Base-by-base conservation (phyloP, 92 coral and sea anemone genomes). In the Zoanthus sociatus region DNA sequence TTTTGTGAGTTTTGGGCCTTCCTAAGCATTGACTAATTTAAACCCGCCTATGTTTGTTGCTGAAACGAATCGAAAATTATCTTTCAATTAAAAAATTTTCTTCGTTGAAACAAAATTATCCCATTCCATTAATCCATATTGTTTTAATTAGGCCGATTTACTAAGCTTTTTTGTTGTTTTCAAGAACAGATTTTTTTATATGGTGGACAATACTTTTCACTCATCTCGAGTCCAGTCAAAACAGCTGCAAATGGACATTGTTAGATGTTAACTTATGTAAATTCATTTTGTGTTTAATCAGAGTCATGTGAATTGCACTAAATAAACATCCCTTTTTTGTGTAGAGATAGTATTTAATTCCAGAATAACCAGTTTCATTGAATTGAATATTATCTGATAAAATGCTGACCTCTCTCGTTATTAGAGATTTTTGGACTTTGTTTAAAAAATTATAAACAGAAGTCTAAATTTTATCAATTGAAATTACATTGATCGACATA, bases 61-160 rank as follows among this genome's bases (percentile, higher is more conserved):
- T 81, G 85, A 81, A 81, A 63, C 85, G 85, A 45, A 81, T 45
- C 64, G 61, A 81, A 81, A 81, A 5, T 20, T 64, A 68, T 81
- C 20, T 46, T 6, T 66, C 32, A 11, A 64, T n/a, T 48, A 26
- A 9, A 42, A 37, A 21, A 63, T 9, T n/a, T 33, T 16, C 33
- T n/a, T 9, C 4, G 46, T 61, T 9, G 45, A 5, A 26, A 64
- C 73, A 26, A 12, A 46, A 14, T 66, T 64, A 45, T 61, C 45
- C 44, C 12, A 11, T 37, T 9, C 46, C 12, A 81, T 42, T 66
- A 50, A 45, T 47, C 47, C 20, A 20, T 51, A 7, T 66, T 81
- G 76, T 17, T 67, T 63, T 15, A 8, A 7, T 18, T 20, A 6
- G 15, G 58, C 61, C 45, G 18, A 60, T 79, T 81, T 47, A 42